A percentile compares a stretch with the other conserved stretches of the same genome.
These are phyloP conservation scores for Eupsilia transversa DNA, from an alignment of 2,888 invertebrate genomes.

Conservation along the genomic window DNA sequence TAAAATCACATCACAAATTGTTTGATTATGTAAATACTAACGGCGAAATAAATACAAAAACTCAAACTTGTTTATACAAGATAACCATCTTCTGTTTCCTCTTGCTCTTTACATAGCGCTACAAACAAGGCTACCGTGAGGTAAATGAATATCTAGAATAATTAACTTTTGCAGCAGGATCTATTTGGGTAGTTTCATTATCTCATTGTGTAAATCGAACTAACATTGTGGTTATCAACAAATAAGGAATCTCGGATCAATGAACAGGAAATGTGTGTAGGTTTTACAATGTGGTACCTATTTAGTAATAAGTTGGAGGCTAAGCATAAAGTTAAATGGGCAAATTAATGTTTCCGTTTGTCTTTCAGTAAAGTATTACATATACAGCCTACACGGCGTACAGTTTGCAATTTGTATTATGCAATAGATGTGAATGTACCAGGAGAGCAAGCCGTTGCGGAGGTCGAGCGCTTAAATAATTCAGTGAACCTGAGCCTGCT, in stretches of 20 bases:
- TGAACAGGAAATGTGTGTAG: neutral
- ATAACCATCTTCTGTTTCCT: neutral
- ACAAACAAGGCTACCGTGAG: neutral
- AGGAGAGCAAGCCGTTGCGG: slow-evolving; percentile 72
- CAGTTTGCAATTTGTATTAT: slow-evolving; percentile 73
- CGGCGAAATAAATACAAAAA: neutral
- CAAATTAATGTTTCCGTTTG: slow-evolving; percentile 8
- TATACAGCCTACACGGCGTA: slow-evolving; percentile 46
- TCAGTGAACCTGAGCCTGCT: slow-evolving; percentile 71
- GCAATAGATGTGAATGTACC: slow-evolving; percentile 74
- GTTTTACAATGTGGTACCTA: neutral
- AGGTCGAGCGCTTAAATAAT: slow-evolving; percentile 80
- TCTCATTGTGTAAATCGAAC: slow-evolving; percentile 4
- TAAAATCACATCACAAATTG: neutral
- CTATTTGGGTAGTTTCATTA: neutral
- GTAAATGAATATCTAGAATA: neutral
- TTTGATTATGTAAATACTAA: neutral
- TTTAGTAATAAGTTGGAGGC: neutral
- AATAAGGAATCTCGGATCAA: neutral
- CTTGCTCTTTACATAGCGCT: neutral
- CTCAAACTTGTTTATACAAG: neutral
- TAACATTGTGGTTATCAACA: neutral
- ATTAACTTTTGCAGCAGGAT: slow-evolving; percentile 7
- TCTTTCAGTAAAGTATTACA: slow-evolving; percentile 10
- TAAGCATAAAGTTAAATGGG: neutral